phyloP scores from a whole-genome alignment of 2,113 vertebrate genomes.

The Labeo catla region DNA sequence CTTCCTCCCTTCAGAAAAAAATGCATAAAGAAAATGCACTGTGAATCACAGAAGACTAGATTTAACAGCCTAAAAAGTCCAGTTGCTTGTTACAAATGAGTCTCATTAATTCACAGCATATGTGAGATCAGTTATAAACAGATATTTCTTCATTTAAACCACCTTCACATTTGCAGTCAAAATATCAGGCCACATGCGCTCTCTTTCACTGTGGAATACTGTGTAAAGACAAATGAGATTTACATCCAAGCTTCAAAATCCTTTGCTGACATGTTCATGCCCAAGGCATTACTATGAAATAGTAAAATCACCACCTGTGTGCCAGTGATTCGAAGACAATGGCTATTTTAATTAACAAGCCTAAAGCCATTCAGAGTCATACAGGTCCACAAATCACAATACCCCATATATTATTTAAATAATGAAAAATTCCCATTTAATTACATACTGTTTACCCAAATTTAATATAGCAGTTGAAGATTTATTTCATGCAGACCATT shows the following conservation, averaged over 20 bases:
- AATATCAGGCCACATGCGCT: neutral
- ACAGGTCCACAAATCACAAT: slow-evolving; percentile 22
- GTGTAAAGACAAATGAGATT: slow-evolving; percentile 58
- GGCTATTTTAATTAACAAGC: slow-evolving; percentile 52
- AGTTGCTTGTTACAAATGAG: neutral
- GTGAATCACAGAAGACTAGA: neutral
- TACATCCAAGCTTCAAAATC: slow-evolving; percentile 62
- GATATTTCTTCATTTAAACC: neutral
- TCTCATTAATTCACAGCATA: slow-evolving; percentile 29
- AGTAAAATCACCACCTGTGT: slow-evolving; percentile 64
- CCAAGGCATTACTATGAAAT: slow-evolving; percentile 55
- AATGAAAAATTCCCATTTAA: neutral
- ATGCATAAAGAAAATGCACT: neutral
- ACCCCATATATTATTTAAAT: neutral
- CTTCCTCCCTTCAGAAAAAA: slow-evolving; percentile 11
- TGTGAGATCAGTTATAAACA: neutral
- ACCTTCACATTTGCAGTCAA: neutral
- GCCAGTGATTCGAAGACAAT: slow-evolving; percentile 67
- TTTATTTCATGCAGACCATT: neutral
- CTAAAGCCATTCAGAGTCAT: slow-evolving; percentile 31
- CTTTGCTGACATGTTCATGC: slow-evolving; percentile 40
- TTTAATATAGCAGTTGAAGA: neutral
- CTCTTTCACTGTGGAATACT: neutral
- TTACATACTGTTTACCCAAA: neutral
- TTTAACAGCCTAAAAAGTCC: neutral